Base-by-base conservation (phyloP, 2,113 vertebrate genomes). In the Phycodurus eques region DNA sequence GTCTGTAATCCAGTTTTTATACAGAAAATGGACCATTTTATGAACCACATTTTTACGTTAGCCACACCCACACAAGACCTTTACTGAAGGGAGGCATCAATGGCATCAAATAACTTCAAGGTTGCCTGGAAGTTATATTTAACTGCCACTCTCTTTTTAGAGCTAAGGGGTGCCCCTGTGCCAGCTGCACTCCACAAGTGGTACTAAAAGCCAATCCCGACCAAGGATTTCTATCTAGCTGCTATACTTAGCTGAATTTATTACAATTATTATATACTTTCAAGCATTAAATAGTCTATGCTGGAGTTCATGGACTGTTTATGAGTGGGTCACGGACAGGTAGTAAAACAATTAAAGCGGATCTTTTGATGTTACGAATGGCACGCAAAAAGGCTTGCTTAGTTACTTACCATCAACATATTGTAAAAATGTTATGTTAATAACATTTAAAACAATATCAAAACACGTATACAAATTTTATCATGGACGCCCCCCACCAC, bases 71-170 rank as follows among this genome's bases (percentile, higher is more conserved):
- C n/a, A 51, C 39, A 35, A 46, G 3, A n/a, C 8, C 35, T 43
- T 39, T 13, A 0, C n/a, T 3, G 5, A 22, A 47, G n/a, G 47
- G 27, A 64, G 63, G 67, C 15, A 43, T 15, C 54, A 67, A 67
- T 67, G 42, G 12, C 72, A 73, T 72, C 74, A 39, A 62, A 74
- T 65, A 39, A 57, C 27, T 49, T 39, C 68, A 49, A 3, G 70
- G 39, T 35, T 61, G 51, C 42, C n/a, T 81, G 61, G 4, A 71
- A 67, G 84, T 80, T 92, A 93, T 86, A 88, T 88, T 83, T 92
- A 92, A 83, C 87, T 77, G 88, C 86, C 72, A 44, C 1, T 31
- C 92, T 90, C 91, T 89, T 91, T 83, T 89, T 93, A 93, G 92
- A 75, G 46, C 68, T 74, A 62, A 76, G 53, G 77, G 59, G 68